These are phyloP conservation scores for Climacteris rufus DNA, from an alignment of 2,113 vertebrate genomes.

Conservation along the genomic window DNA sequence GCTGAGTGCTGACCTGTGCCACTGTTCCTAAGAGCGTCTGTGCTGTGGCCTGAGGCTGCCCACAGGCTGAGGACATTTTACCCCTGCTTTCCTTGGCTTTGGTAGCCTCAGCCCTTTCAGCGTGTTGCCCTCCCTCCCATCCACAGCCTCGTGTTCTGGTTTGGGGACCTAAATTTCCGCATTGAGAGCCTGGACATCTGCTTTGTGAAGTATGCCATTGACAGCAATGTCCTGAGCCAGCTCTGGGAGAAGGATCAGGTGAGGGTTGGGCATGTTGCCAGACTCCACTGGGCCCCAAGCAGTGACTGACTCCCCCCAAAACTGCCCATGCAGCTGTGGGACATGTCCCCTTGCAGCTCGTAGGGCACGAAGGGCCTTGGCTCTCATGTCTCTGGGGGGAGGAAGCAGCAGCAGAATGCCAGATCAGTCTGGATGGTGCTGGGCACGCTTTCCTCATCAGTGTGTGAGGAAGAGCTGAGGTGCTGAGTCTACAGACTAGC, in stretches of 20 bases:
- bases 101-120: neutral
- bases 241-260: conserved; percentile 99
- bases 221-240: conserved; percentile 86
- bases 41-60: neutral
- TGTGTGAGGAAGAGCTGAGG: neutral
- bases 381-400: neutral
- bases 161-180: conserved; percentile 97
- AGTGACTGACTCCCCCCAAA: fast-evolving
- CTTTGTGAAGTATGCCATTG: conserved; percentile 93
- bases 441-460: neutral
- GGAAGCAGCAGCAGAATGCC: neutral
- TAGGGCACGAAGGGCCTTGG: neutral
- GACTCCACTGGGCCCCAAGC: fast-evolving
- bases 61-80: neutral
- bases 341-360: fast-evolving
- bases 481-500: neutral
- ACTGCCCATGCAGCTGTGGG: neutral
- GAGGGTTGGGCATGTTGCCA: neutral
- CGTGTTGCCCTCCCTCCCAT: fast-evolving
- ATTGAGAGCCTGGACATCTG: conserved; percentile 94
- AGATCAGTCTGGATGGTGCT: neutral
- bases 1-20: neutral
- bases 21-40: neutral
- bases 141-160: conserved; percentile 94
- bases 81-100: neutral